Conservation (phyloP, 2,888 invertebrate genomes). For the Anodontia alba region DNA sequence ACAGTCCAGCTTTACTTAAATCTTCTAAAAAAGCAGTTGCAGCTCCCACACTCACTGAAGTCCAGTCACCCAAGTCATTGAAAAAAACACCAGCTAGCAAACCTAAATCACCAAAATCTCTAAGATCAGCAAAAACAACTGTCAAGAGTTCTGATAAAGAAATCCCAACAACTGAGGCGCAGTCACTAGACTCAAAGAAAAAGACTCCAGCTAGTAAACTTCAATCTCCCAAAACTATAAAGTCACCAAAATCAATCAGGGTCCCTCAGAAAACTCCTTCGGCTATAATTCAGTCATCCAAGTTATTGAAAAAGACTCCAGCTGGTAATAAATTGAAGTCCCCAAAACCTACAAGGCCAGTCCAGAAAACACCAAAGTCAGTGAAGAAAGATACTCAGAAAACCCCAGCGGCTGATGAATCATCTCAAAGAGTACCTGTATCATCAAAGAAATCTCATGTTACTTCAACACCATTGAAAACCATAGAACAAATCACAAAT, state of each 20-base stretch:
- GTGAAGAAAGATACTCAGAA: background rate
- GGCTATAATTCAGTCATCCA: background rate
- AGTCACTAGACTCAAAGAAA: background rate
- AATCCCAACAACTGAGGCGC: background rate
- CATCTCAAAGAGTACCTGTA: background rate
- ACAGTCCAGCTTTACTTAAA: background rate
- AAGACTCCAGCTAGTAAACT: conserved; percentile 4
- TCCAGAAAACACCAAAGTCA: conserved; percentile 22
- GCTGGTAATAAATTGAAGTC: background rate
- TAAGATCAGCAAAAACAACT: conserved; percentile 6
- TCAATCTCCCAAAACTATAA: background rate
- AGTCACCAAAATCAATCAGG: background rate
- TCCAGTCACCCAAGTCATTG: too few relatives aligned
- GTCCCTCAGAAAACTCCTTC: background rate
- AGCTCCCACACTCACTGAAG: conserved; percentile 16
- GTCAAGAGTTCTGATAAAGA: background rate
- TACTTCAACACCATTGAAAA: conserved; percentile 52
- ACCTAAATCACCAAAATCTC: background rate
- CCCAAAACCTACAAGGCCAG: background rate
- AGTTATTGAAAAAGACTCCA: background rate
- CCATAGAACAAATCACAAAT: conserved; percentile 38
- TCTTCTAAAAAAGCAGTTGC: background rate
- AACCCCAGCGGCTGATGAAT: background rate
- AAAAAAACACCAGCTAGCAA: background rate
- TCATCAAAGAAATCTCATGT: conserved; percentile 12